Conservation (phyloP, 2,113 vertebrate genomes). For the Pygoscelis antarcticus region DNA sequence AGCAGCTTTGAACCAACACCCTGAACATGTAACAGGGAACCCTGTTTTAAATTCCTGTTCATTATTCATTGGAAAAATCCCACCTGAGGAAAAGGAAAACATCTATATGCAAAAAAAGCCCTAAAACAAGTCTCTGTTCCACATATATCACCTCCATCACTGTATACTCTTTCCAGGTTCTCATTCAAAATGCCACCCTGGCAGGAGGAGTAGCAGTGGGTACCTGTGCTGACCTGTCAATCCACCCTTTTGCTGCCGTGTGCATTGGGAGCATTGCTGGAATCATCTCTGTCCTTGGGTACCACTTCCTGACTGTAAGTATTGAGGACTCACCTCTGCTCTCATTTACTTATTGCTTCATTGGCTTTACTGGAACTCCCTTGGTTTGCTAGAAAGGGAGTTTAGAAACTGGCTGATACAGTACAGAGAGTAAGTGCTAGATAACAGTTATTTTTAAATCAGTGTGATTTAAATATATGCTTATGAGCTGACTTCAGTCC, state of each 20-base stretch:
- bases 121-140: neutral
- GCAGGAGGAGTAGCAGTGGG: slow-evolving; percentile 96
- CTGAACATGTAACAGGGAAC: neutral
- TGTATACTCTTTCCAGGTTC: slow-evolving; percentile 77
- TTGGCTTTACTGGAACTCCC: neutral
- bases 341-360: neutral
- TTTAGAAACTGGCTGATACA: neutral
- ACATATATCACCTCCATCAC: neutral
- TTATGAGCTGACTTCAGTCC: neutral
- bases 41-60: neutral
- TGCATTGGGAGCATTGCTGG: slow-evolving; percentile 86
- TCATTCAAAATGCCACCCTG: slow-evolving; percentile 94
- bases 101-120: neutral
- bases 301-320: slow-evolving; percentile 87
- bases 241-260: slow-evolving; percentile 83
- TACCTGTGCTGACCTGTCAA: slow-evolving; percentile 89
- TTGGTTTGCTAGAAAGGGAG: neutral
- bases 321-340: neutral
- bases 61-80: neutral
- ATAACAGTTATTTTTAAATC: neutral
- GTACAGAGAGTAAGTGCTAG: neutral
- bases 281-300: slow-evolving; percentile 87
- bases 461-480: neutral
- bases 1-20: neutral
- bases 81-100: neutral